Evolutionary conservation across 2,113 vertebrate genomes (phyloP).

Genomic region (Gallinago undulata): DNA sequence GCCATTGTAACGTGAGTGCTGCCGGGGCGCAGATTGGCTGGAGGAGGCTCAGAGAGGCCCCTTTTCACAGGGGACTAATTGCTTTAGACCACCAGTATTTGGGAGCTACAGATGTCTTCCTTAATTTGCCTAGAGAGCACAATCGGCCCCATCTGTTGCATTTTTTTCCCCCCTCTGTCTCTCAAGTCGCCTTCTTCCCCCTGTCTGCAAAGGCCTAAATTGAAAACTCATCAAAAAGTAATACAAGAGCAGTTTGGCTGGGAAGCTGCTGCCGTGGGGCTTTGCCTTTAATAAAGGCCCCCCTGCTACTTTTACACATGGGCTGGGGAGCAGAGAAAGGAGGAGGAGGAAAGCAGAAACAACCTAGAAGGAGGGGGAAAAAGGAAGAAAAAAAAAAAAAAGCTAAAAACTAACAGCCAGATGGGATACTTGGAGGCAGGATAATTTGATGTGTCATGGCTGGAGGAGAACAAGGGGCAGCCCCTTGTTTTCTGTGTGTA

Average conservation of each 20-base stretch:
- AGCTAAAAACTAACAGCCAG: constrained; percentile 86
- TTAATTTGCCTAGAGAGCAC: constrained; percentile 97
- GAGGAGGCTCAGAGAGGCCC: constrained; percentile 87
- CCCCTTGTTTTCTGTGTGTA: constrained; percentile 78
- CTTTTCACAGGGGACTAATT: constrained; percentile 93
- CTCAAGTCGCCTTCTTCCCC: constrained; percentile 79
- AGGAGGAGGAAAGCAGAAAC: constrained; percentile 76
- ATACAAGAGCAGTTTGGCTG: constrained; percentile 98
- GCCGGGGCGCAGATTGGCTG: constrained; percentile 84
- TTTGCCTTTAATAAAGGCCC: constrained; percentile 85
- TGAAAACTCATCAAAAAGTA: constrained; percentile 99
- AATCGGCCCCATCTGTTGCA: constrained; percentile 99
- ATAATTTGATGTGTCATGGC: constrained; percentile 86
- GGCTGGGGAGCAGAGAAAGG: constrained; percentile 77
- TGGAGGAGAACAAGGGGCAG: constrained; percentile 72
- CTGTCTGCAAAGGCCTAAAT: constrained; percentile 91
- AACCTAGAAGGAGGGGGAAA: constrained; percentile 33
- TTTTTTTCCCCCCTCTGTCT: constrained; percentile 80
- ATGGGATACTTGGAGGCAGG: constrained; percentile 89
- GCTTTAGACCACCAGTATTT: constrained; percentile 91
- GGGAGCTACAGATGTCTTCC: constrained; percentile 97
- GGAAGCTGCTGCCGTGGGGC: constrained; percentile 84
- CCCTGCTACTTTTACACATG: constrained; percentile 87
- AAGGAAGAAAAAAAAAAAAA: neutral
- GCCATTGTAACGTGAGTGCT: constrained; percentile 94